Evolutionary conservation across 2,113 vertebrate species (phyloP), one percentile per base, ranked within the genome.

Genomic region (Spea multiplicata): DNA sequence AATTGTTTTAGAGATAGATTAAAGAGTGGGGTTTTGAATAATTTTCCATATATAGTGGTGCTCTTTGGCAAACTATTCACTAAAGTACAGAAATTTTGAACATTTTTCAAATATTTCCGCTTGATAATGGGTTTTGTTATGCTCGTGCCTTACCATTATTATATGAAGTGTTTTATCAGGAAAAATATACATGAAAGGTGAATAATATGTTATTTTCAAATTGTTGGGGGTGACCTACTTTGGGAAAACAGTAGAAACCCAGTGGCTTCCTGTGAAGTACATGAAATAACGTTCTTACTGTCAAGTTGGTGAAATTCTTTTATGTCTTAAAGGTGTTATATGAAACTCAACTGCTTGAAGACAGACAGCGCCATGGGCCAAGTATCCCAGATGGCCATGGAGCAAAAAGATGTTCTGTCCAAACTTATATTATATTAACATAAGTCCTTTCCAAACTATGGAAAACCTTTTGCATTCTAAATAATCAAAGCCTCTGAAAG

Each of bases 1-100:
- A 80, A 80, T 80, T 80, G 78, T 80, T 80, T 74, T 74, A 74
- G 78, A 74, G 78, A 80, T 59, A 49, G 78, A 80, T 80, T 80
- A 80, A 67, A 80, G 78, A 64, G 65, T 49, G 70, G 66, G 61
- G 50, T 80, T 74, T 74, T 61, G 78, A 80, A 80, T 80, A 80
- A 80, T 80, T 80, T 80, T 80, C 71, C 71, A 80, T 73, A 80
- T 74, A 80, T 74, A 68, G 62, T 80, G 52, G 61, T 80, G 66
- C 65, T 67, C 59, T 74, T 47, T 74, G 57, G 59, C 50, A 80
- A 80, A 80, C 50, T 74, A 73, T 80, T 68, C 16, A 46, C 64
- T 67, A 68, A 80, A 80, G 65, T 80, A 72, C 9, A 55, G 46
- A 67, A 30, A 74, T 80, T 17, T 30, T 73, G 44, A 57, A 55